phyloP scores from a whole-genome alignment of 2,113 vertebrate genomes.

The Coryphaenoides rupestris region DNA sequence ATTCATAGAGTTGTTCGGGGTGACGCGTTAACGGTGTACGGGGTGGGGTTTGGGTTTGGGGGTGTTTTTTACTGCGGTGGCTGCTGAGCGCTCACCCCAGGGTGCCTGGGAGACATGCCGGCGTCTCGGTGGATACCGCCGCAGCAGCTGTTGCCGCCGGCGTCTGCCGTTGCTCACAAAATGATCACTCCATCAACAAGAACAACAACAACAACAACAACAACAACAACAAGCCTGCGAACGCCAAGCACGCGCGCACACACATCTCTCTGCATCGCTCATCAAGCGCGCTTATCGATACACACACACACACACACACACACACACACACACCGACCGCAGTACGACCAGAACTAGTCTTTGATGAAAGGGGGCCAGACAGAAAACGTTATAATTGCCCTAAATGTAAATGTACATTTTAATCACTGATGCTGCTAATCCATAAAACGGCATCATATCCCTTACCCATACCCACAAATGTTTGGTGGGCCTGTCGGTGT shows the following conservation, averaged over 20 bases:
- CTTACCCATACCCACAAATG: slow-evolving; percentile 86
- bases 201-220: no score
- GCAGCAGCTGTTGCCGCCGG: slow-evolving; percentile 94
- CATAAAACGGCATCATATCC: slow-evolving; percentile 87
- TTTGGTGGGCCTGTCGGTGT: slow-evolving; percentile 73
- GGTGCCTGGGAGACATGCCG: slow-evolving; percentile 87
- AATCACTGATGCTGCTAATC: slow-evolving; percentile 92
- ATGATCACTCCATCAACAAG: slow-evolving; percentile 96
- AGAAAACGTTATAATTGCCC: no score
- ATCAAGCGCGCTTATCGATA: slow-evolving; percentile 95
- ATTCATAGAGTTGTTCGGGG: slow-evolving; percentile 84
- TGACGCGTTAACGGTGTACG: no score
- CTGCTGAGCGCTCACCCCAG: slow-evolving; percentile 74
- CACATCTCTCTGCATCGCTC: slow-evolving; percentile 97
- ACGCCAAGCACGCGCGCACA: slow-evolving; percentile 82
- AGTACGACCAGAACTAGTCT: slow-evolving; percentile 87
- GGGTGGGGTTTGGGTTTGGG: slow-evolving; percentile 81
- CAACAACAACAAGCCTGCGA: not conserved
- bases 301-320: no score
- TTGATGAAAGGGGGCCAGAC: slow-evolving; percentile 81
- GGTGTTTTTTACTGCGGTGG: slow-evolving; percentile 83
- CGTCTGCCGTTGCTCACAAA: slow-evolving; percentile 89
- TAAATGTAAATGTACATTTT: slow-evolving; percentile 76
- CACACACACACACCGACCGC: no score
- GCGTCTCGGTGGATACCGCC: slow-evolving; percentile 86